Conservation (phyloP, 2,797 vertebrate genomes). For the Sebastes itinus region DNA sequence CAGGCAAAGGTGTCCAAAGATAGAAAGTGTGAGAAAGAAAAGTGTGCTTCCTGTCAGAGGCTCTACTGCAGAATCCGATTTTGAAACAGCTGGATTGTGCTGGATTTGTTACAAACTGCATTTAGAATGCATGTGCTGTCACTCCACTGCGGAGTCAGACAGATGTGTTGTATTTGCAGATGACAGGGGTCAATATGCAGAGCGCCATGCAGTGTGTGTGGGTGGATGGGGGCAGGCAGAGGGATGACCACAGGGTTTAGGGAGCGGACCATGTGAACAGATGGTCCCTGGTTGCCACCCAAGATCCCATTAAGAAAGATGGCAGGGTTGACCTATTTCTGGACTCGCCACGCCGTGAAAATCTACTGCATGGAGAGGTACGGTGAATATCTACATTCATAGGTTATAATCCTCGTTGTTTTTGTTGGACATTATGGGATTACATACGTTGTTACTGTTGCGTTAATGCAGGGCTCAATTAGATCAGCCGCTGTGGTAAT, state of each 20-base stretch:
- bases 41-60: not conserved
- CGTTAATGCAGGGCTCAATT: slow-evolving; percentile 53
- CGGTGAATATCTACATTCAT: slow-evolving; percentile 51
- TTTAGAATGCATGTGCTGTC: slow-evolving; percentile 17
- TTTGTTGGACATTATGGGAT: slow-evolving; percentile 64
- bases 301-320: slow-evolving; percentile 83
- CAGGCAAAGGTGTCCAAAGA: not conserved
- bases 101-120: slow-evolving; percentile 25
- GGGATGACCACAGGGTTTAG: slow-evolving; percentile 76
- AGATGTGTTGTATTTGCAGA: slow-evolving; percentile 65
- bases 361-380: slow-evolving; percentile 52
- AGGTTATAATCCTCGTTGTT: slow-evolving; percentile 63
- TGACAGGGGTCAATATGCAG: slow-evolving; percentile 53
- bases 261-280: slow-evolving; percentile 68
- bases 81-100: not conserved
- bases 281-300: slow-evolving; percentile 78
- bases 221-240: slow-evolving; percentile 60
- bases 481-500: slow-evolving; percentile 6
- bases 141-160: slow-evolving; percentile 17
- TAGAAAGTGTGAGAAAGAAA: slow-evolving; percentile 1
- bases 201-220: slow-evolving; percentile 35
- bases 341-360: slow-evolving; percentile 55
- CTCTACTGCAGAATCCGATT: slow-evolving; percentile 3
- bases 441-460: slow-evolving; percentile 36
- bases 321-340: slow-evolving; percentile 80